A percentile compares a stretch with the other conserved stretches of the same genome.
Evolutionary conservation across 2,888 invertebrate genomes (phyloP).

Genomic region (Ommatoiulus sabulosus): DNA sequence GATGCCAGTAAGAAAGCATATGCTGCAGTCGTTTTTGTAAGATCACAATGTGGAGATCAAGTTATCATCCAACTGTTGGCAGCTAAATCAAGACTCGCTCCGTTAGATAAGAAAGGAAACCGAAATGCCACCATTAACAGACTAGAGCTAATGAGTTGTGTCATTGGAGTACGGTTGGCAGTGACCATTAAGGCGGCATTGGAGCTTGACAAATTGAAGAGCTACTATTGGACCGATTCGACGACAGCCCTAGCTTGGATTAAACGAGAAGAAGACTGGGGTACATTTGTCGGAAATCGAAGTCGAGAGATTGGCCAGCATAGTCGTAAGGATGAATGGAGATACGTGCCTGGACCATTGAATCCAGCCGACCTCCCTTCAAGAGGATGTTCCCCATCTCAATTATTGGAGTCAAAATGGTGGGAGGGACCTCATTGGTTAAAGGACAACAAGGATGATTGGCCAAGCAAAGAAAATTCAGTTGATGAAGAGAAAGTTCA

Average conservation of each 20-base stretch:
- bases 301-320: not conserved
- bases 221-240: not conserved
- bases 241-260: not conserved
- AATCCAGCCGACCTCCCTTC: not conserved
- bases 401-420: not conserved
- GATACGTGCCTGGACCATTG: not conserved
- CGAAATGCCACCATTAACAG: not conserved
- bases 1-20: slow-evolving; percentile 48
- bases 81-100: not conserved
- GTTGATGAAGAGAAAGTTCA: not conserved
- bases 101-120: not conserved
- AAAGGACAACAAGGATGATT: not conserved
- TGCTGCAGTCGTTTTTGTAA: not conserved
- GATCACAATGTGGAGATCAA: not conserved
- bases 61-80: not conserved
- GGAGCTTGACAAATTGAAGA: not conserved
- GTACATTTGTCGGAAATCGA: not conserved
- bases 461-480: not conserved
- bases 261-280: not conserved
- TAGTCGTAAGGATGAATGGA: not conserved
- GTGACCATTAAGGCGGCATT: not conserved
- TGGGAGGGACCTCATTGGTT: not conserved
- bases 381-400: not conserved
- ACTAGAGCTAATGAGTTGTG: slow-evolving; percentile 7
- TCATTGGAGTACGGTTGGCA: not conserved